phyloP scores from a whole-genome alignment of 2,797 vertebrate species.

The Natrix natrix region DNA sequence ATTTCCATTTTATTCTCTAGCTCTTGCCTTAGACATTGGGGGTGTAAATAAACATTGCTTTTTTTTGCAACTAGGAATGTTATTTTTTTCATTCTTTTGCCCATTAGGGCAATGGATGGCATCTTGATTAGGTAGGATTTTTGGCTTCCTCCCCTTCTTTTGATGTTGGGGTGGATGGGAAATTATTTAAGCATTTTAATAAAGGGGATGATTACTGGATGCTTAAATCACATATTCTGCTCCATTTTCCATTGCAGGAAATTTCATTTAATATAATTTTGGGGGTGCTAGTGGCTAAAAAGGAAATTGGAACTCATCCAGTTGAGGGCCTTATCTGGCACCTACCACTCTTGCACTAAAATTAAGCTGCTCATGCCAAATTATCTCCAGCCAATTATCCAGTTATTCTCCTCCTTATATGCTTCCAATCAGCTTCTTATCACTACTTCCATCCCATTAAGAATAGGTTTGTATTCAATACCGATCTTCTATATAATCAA shows the following conservation, averaged over 20 bases:
- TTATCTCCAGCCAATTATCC: background rate
- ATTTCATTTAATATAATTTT: background rate
- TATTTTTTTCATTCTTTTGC: background rate
- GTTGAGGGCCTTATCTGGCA: background rate
- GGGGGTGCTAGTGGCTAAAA: background rate
- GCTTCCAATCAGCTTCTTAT: background rate
- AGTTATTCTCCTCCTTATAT: background rate
- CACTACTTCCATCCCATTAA: background rate
- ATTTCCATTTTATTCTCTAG: background rate
- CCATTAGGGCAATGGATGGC: background rate
- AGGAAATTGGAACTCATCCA: background rate
- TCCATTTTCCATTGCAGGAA: background rate
- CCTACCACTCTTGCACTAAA: background rate
- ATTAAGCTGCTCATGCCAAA: background rate
- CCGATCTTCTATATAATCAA: background rate
- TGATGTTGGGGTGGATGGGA: background rate
- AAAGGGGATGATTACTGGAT: background rate
- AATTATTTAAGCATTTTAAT: background rate
- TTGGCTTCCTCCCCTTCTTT: background rate
- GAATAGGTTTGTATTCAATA: background rate
- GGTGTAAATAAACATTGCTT: background rate
- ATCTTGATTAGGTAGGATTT: background rate
- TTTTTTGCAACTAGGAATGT: background rate
- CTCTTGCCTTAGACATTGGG: background rate
- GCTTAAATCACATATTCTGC: background rate